Conservation (phyloP, 2,888 invertebrate genomes). For the Tachina fera region DNA sequence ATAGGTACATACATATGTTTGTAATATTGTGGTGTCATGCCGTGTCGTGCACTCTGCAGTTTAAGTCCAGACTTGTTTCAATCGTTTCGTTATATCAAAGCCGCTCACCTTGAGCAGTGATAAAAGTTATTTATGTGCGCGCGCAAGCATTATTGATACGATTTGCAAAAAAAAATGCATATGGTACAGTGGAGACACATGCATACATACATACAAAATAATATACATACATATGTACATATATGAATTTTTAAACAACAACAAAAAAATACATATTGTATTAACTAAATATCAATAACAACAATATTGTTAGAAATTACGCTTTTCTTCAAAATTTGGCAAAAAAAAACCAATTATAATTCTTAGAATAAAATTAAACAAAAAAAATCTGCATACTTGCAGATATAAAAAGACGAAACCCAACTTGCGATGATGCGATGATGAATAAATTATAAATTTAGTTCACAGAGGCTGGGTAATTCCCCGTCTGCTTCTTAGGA, state of each 20-base stretch:
- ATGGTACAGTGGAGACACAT: neutral
- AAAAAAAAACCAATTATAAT: conserved; percentile 22
- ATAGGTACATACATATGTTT: conserved; percentile 3
- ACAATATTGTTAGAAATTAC: conserved; percentile 14
- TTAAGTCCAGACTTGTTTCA: conserved; percentile 74
- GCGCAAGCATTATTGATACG: conserved; percentile 63
- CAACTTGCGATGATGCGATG: conserved; percentile 19
- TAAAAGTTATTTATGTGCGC: conserved; percentile 76
- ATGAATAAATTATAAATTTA: conserved; percentile 35
- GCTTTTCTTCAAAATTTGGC: conserved; percentile 25
- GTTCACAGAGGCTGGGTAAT: conserved; percentile 11
- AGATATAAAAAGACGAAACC: neutral
- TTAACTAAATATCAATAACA: conserved; percentile 28
- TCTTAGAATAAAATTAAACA: neutral
- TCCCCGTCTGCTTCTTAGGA: conserved; percentile 20
- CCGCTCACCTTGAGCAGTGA: conserved; percentile 78
- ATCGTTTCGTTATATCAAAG: conserved; percentile 64
- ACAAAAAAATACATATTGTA: conserved; percentile 38
- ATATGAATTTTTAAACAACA: neutral
- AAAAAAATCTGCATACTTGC: neutral
- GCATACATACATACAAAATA: conserved; percentile 12
- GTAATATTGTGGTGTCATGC: conserved; percentile 53
- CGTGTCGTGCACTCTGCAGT: conserved; percentile 69
- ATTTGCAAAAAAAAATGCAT: conserved; percentile 57
- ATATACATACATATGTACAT: too few species aligned